Conservation (phyloP, 2,797 vertebrate species). For the Neostethus bicornis region DNA sequence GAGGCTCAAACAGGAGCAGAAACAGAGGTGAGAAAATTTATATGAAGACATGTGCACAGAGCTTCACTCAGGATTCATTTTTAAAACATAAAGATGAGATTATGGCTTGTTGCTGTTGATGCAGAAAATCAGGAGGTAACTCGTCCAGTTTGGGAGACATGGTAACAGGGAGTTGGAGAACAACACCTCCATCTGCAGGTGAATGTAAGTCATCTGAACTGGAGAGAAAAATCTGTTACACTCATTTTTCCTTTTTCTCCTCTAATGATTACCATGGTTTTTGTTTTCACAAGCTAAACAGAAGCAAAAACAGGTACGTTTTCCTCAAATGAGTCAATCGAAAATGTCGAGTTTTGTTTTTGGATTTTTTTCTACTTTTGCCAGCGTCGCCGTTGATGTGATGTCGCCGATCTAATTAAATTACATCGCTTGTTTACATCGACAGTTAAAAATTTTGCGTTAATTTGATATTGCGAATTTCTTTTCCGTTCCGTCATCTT, state of each 20-base stretch:
- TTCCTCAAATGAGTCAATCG: conserved; percentile 6
- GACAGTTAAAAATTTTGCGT: too few relatives aligned
- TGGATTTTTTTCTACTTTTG: neutral
- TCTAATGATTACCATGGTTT: conserved; percentile 75
- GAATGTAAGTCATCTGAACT: conserved; percentile 74
- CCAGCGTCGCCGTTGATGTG: neutral
- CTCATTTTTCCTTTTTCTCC: conserved; percentile 12
- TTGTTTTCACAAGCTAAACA: conserved; percentile 92
- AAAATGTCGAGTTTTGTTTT: neutral
- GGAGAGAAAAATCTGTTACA: conserved; percentile 10
- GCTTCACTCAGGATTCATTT: neutral
- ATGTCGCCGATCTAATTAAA: too few relatives aligned
- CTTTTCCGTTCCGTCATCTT: too few relatives aligned
- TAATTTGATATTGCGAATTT: too few relatives aligned
- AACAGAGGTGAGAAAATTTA: conserved; percentile 83
- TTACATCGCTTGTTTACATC: too few relatives aligned
- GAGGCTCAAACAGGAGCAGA: conserved; percentile 95
- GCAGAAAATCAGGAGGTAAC: conserved; percentile 89
- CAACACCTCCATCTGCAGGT: conserved; percentile 94
- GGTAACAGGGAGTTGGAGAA: conserved; percentile 89
- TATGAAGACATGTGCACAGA: neutral
- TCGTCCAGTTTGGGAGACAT: conserved; percentile 91
- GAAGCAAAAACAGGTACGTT: conserved; percentile 97
- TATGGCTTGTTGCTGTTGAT: conserved; percentile 17
- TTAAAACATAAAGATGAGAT: neutral